These are phyloP conservation scores for Euglossa dilemma DNA, from an alignment of 1,140 invertebrate genomes.

Conservation along the genomic window DNA sequence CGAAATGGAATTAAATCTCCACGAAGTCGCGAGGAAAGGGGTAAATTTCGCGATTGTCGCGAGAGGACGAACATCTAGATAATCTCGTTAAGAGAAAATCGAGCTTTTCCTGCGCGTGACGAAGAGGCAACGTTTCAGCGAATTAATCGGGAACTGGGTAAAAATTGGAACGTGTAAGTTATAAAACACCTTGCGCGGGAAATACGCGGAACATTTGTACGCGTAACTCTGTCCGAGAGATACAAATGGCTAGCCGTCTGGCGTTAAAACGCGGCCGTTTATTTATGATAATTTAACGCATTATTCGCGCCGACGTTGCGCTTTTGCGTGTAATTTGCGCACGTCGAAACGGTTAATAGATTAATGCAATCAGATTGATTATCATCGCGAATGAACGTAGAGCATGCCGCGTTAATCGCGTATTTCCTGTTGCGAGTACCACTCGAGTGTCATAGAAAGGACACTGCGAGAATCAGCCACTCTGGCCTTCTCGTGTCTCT, in stretches of 20 bases:
- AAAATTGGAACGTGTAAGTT: background rate
- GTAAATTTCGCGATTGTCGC: background rate
- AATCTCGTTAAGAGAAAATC: background rate
- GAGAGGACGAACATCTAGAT: too few species aligned
- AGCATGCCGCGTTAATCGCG: background rate
- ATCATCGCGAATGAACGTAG: conserved; percentile 16
- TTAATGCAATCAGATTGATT: conserved; percentile 36
- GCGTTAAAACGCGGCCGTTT: conserved; percentile 24
- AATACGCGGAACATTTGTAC: conserved; percentile 39
- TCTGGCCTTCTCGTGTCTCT: background rate
- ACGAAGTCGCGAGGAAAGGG: background rate
- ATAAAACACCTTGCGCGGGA: background rate
- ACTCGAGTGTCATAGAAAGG: background rate
- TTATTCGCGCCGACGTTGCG: conserved; percentile 31
- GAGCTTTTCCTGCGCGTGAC: background rate
- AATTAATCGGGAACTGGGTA: background rate
- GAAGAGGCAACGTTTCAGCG: background rate
- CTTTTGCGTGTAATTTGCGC: conserved; percentile 26
- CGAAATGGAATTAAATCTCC: too few species aligned
- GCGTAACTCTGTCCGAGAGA: background rate
- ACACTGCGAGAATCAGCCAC: too few species aligned
- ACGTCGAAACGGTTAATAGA: conserved; percentile 24
- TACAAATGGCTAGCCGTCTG: conserved; percentile 21
- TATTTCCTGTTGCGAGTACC: background rate
- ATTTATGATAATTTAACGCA: conserved; percentile 46